phyloP scores from a whole-genome alignment of 2,797 vertebrate species.

The Arremon brunneinucha region DNA sequence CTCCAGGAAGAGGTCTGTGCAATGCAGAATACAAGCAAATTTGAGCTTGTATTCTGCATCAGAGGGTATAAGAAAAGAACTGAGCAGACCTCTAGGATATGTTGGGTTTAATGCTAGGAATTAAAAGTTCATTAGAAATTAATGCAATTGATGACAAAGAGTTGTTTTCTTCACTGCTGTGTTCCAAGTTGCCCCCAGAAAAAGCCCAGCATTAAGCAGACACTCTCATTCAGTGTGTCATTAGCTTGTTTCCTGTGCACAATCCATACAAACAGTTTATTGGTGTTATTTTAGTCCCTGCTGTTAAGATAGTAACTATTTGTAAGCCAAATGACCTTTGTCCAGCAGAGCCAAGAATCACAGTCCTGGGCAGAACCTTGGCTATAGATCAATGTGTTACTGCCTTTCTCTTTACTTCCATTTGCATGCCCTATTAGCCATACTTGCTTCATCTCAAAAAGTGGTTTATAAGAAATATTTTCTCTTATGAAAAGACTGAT shows the following conservation, averaged over 20 bases:
- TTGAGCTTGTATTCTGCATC: not conserved
- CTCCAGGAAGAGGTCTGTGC: not conserved
- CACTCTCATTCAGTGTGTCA: not conserved
- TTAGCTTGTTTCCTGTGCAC: not conserved
- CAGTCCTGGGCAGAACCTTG: not conserved
- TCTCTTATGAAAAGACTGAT: not conserved
- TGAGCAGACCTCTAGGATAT: not conserved
- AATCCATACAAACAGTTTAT: not conserved
- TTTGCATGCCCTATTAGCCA: not conserved
- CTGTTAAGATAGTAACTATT: constrained; percentile 8
- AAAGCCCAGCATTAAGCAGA: not conserved
- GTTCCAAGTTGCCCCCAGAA: not conserved
- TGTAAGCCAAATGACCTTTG: constrained; percentile 23
- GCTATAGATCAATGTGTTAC: not conserved
- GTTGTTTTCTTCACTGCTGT: not conserved
- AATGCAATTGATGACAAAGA: not conserved
- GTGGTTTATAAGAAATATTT: not conserved
- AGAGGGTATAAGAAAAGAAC: not conserved
- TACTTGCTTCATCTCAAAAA: not conserved
- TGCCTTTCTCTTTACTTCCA: not conserved
- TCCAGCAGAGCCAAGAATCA: not conserved
- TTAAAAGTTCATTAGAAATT: not conserved
- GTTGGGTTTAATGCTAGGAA: not conserved
- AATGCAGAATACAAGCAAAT: not conserved
- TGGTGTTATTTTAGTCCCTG: not conserved